Evolutionary conservation across 2,113 vertebrate genomes (phyloP), one percentile per base, ranked within the genome.

Genomic region (Aix galericulata): DNA sequence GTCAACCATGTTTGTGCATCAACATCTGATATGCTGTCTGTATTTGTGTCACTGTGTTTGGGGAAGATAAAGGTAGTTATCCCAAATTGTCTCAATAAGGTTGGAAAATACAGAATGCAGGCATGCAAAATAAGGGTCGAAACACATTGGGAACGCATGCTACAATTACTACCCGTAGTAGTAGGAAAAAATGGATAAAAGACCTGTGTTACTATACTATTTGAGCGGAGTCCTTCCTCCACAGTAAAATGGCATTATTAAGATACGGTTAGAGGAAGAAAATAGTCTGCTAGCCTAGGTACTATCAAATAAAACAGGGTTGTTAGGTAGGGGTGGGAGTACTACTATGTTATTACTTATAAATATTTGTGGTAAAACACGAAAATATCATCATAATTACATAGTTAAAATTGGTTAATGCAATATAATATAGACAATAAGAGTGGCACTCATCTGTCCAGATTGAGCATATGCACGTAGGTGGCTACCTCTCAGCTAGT

Each of bases 1-100:
- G 69, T 91, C 85, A 81, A 90, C 72, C 78, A 21, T 64, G 64
- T 90, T 86, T 89, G 93, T 91, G 73, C 85, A 84, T 82, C 92
- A 89, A 13, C 88, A 82, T 58, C 86, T 82, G 83, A 73, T 69
- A 17, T 17, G 73, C 53, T 88, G 42, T 56, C 93, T 86, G 72
- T 58, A 23, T 93, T 92, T 94, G 66, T 0, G 0, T n/a, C 82
- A 1, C 0, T 55, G 82, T 0, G 0, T 63, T 67, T 94, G 44
- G 14, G 46, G 86, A 62, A 84, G 77, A 78, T 68, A 74, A 88
- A 95, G 53, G 68, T 78, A 52, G 64, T 84, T 94, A 83, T 63
- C 83, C 60, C 66, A 63, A 56, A 13, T 8, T 75, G 58, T 34
- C 68, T 75, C 7, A 1, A 13, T 25, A 71, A 67, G 52, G 29